phyloP scores from a whole-genome alignment of 2,113 vertebrate species.

The Cynocephalus volans region DNA sequence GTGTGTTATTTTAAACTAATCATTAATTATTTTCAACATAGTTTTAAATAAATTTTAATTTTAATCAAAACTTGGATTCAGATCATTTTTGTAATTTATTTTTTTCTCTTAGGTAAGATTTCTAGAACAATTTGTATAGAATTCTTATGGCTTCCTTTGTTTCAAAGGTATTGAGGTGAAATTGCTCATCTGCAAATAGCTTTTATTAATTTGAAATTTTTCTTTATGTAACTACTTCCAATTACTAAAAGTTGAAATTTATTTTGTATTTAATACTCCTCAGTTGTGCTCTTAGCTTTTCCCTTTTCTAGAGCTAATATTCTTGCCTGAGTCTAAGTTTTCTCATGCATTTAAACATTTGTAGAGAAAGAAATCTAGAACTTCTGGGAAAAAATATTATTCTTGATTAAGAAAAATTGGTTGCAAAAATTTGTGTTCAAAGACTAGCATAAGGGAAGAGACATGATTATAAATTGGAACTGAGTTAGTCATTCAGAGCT shows the following conservation, averaged over 20 bases:
- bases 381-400: background rate
- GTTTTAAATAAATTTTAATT: background rate
- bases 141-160: background rate
- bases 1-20: background rate
- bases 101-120: background rate
- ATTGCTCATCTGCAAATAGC: background rate
- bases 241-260: background rate
- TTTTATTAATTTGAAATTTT: conserved; percentile 9
- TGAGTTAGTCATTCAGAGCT: background rate
- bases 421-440: background rate
- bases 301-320: background rate
- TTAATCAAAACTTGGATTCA: background rate
- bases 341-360: background rate
- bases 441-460: background rate
- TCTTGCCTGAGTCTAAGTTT: background rate
- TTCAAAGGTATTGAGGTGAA: background rate
- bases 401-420: background rate
- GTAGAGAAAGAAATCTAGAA: background rate
- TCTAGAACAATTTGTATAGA: background rate
- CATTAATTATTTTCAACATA: background rate
- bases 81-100: background rate
- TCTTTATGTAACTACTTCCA: background rate
- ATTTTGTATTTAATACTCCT: background rate
- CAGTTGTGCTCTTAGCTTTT: background rate
- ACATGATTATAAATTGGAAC: background rate